Evolutionary conservation across 2,113 vertebrate species (phyloP), one percentile per base, ranked within the genome.

Genomic region (cattle (Bos taurus)): DNA sequence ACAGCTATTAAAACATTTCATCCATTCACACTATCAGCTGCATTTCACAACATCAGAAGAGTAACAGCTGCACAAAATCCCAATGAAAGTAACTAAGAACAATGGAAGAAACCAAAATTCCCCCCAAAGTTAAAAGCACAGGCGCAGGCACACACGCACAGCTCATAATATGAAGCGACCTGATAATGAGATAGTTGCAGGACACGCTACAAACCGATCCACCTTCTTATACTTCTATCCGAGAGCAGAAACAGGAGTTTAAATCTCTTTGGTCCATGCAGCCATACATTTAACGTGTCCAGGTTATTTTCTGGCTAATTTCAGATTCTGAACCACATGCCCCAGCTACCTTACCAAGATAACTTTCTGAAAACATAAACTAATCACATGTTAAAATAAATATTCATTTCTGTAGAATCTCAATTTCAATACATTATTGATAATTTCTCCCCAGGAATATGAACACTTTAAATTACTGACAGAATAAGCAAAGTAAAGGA

Each of bases 261-360:
- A 36, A 78, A 90, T 64, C 64, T 98, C 98, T 98, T 98, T 98
- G 98, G 98, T 98, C 97, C 89, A 95, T 0, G 0, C 43, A 97
- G 77, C 95, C 77, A 91, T 43, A 92, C 74, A 96, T 93, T 84
- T 95, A 85, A 97, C 19, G 30, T 30, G 6, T 86, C 92, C 88
- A 94, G 64, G 46, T 62, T 90, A 93, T 10, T 92, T 90, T 80
- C 60, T 21, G 5, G 40, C 88, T 97, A 95, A 87, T 97, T 95
- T 2, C 56, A 92, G 94, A 92, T 17, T 43, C 40, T 23, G 52
- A 97, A 92, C 15, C 96, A 40, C 1, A 56, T 86, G 56, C 13
- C 97, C 87, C 64, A 46, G 94, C 95, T 64, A 60, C 28, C 48
- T 77, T 43, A 87, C 36, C 71, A 74, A 33, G 59, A 64, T 33